Base-by-base conservation (phyloP, 1,140 invertebrate genomes). In the Conus ventricosus region DNA sequence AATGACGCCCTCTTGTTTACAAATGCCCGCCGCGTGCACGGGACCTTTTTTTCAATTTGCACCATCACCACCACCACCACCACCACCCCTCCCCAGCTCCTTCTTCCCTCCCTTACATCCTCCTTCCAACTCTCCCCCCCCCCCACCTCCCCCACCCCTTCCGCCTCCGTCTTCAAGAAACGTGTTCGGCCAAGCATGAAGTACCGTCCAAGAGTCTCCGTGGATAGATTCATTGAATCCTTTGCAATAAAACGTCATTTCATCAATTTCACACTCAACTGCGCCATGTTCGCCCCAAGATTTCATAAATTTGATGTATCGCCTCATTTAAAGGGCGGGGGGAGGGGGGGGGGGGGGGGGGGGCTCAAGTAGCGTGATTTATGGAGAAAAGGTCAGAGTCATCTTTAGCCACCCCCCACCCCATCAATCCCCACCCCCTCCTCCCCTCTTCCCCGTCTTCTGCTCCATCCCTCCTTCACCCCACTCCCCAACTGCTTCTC, bases 291-390 rank as follows among this genome's bases (percentile, higher is more conserved):
- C 85, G 51, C 85, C 39, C 67, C 54, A 87, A 78, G 85, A 87
- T 87, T 87, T 87, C 85, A 87, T 87, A 87, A 87, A 87, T 87
- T 87, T 87, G 85, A 87, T 87, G 85, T 87, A 87, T 87, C 75
- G 85, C 85, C 85, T 87, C 85, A 87, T 87, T 87, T 87, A 54
- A 23, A 75, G 39, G 71, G 83, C 20, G 20, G 53, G 53, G 20
- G 39, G 39, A 1, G 39, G 39, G 39, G 39, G 39, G 39, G 0
- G 39, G 39, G 39, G 39, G 39, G 39, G 0, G 53, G 15, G 85
- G 84, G 23, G 27, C 60, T 75, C 53, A 75, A 71, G 84, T 25
- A 53, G 51, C 85, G 71, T 87, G 85, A 87, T 87, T 87, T 87
- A 87, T 87, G 39, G 54, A 54, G 25, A 39, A 67, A 57, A 75